Evolutionary conservation across 2,888 invertebrate genomes (phyloP).

Genomic region (Thumatha senex): DNA sequence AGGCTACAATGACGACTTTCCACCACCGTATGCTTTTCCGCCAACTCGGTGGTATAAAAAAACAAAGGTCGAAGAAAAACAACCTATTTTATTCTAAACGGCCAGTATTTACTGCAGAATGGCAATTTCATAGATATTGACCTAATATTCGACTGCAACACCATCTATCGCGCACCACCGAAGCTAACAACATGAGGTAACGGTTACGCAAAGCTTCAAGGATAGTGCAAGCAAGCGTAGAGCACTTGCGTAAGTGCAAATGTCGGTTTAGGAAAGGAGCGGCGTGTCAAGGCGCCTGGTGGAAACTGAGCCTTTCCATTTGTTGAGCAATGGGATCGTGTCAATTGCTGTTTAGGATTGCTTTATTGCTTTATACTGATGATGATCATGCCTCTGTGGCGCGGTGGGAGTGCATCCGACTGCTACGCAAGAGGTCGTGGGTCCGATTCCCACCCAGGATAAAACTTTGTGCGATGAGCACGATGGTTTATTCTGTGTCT

Average conservation of each 20-base stretch:
- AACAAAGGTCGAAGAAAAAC: no score
- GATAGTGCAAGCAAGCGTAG: conserved; percentile 45
- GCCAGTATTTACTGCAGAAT: no score
- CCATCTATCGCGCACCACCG: conserved; percentile 9
- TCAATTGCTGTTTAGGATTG: conserved; percentile 40
- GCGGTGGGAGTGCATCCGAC: no score
- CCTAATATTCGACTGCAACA: neutral
- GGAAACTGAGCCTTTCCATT: conserved; percentile 61
- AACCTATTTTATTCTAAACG: no score
- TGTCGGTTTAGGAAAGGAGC: conserved; percentile 76
- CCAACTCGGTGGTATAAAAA: no score
- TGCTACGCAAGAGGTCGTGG: no score
- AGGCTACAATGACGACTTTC: no score
- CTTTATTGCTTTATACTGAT: neutral
- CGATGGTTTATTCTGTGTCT: no score
- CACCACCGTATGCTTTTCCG: no score
- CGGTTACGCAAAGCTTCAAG: conserved; percentile 47
- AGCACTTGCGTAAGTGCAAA: conserved; percentile 55
- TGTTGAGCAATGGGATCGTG: conserved; percentile 65
- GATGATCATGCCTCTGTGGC: no score
- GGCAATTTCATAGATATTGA: neutral
- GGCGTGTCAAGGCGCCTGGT: conserved; percentile 63
- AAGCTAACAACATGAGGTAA: conserved; percentile 40
- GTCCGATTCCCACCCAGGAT: no score
- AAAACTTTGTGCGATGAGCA: no score